Percentiles rank a stretch among this genome's conserved stretches.
Evolutionary conservation across 53 echinoderm and acorn worm genomes (phyloP).

Genomic region (Paracentrotus lividus): DNA sequence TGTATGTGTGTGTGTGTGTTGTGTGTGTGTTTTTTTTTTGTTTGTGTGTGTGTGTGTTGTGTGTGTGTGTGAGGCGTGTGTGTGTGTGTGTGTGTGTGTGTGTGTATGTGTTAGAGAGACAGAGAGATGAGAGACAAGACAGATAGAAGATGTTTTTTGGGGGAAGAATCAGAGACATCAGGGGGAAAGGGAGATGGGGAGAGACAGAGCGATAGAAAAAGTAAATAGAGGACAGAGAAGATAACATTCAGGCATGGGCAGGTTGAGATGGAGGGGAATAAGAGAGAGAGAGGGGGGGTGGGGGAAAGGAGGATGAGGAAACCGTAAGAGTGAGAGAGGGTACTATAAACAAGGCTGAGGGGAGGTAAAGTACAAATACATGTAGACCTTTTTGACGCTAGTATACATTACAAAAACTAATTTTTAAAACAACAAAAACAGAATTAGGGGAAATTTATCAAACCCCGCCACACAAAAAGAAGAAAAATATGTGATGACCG

Average conservation of each 20-base stretch:
- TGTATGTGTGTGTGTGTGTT: too few relatives aligned
- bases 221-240: background rate
- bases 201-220: background rate
- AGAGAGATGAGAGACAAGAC: background rate
- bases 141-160: too few relatives aligned
- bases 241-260: background rate
- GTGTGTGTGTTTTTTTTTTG: too few relatives aligned
- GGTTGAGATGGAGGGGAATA: background rate
- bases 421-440: too few relatives aligned
- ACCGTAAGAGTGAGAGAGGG: background rate
- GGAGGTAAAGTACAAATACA: too few relatives aligned
- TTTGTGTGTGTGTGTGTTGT: background rate
- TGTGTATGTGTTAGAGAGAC: background rate
- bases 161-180: too few relatives aligned
- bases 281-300: background rate
- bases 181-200: background rate
- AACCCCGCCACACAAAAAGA: too few relatives aligned
- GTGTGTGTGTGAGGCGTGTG: background rate
- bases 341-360: too few relatives aligned
- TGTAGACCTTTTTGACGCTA: too few relatives aligned
- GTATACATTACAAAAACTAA: too few relatives aligned
- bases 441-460: too few relatives aligned
- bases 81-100: conserved; percentile 12
- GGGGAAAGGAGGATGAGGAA: background rate
- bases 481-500: too few relatives aligned